phyloP scores from a whole-genome alignment of 2,113 vertebrate genomes.

The Hoplias malabaricus region DNA sequence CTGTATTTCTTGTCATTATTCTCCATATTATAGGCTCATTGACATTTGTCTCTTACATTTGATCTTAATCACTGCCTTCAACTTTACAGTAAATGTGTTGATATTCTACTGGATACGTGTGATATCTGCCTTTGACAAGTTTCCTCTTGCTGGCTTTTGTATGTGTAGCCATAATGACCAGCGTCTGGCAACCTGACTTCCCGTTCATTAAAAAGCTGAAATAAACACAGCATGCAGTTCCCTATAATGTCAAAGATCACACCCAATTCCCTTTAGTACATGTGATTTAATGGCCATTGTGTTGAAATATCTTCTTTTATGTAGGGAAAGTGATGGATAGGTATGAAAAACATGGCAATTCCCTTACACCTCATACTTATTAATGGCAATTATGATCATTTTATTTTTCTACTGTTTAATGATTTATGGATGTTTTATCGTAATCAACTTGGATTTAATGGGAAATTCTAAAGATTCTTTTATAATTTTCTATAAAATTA shows the following conservation, averaged over 20 bases:
- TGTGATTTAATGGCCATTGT: neutral
- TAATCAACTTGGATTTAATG: no score
- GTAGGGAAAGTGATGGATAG: neutral
- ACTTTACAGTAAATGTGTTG: neutral
- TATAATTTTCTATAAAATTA: no score
- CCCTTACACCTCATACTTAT: no score
- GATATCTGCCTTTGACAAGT: neutral
- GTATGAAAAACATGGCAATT: no score
- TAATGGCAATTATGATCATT: no score
- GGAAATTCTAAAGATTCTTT: no score
- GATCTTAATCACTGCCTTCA: neutral
- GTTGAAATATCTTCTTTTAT: neutral
- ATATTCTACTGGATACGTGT: neutral
- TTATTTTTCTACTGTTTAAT: no score
- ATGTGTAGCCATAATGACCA: neutral
- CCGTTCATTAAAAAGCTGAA: conserved; percentile 11
- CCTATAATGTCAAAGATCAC: neutral
- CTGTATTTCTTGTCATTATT: no score
- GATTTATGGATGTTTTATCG: no score
- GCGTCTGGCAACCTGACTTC: conserved; percentile 36
- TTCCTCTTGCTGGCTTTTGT: conserved; percentile 24
- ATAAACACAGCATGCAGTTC: neutral
- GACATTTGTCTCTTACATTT: neutral
- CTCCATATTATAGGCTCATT: no score
- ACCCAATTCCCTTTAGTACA: neutral